Base-by-base conservation (phyloP, 2,113 vertebrate genomes). In the Ariopsis seemanni region DNA sequence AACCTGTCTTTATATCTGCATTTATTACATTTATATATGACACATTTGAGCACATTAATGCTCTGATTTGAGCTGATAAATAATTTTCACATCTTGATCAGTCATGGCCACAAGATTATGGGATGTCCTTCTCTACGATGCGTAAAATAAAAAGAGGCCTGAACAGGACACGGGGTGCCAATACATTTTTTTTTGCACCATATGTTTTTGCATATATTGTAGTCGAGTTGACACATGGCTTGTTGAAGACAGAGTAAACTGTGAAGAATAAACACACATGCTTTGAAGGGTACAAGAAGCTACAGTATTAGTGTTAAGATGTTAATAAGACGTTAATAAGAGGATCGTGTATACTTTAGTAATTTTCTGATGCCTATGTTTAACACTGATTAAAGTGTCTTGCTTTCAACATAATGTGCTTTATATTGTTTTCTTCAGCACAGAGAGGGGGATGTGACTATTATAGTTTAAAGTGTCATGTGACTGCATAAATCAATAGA, bases 11-110 rank as follows among this genome's bases (percentile, higher is more conserved):
- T 74, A 42, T 20, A 53, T 55, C 1, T 74, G 7, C 17, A 58
- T 81, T 81, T 79, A 79, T 79, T 79, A 79, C 57, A 55, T 55
- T 48, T 52, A 74, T 50, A 75, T 55, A n/a, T 53, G 25, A 58
- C 78, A 81, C 55, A 81, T 20, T 30, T 60, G 30, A 42, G 79
- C 79, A 81, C 30, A 12, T 42, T 81, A 12, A 7, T 42, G 30
- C 42, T 57, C 77, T 8, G 18, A 55, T 25, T 9, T n/a, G 11
- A n/a, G 50, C 42, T 53, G 22, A n/a, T 27, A 18, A 7, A 52
- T 79, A 12, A 15, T n/a, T 55, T 8, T 30, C 12, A 17, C 2
- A 74, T 48, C 42, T 6, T 30, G 67, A 30, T n/a, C 63, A 67
- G 69, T 52, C 22, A 14, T 14, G 48, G 14, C 50, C 22, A 42